A percentile compares a stretch with the other conserved stretches of the same genome.
These are phyloP conservation scores for Drosophila miranda DNA, from an alignment of 1,140 invertebrate genomes.

Conservation along the genomic window DNA sequence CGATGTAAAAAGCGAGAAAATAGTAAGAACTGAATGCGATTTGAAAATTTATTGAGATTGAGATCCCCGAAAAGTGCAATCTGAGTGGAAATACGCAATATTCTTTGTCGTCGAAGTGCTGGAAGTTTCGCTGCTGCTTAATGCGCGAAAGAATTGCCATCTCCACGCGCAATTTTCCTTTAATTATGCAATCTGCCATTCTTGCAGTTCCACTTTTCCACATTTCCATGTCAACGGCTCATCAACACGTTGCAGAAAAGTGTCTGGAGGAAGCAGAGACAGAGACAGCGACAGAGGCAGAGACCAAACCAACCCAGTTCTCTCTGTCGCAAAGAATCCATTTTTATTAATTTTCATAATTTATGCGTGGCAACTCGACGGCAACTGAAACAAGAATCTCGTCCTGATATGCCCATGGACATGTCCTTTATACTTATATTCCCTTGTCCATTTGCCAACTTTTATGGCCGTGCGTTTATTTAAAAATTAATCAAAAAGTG, in stretches of 20 bases:
- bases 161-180: constrained; percentile 55
- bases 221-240: constrained; percentile 62
- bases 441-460: constrained; percentile 56
- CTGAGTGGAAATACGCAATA: constrained; percentile 31
- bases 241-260: constrained; percentile 59
- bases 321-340: constrained; percentile 31
- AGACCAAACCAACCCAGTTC: no score
- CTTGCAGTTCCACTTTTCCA: constrained; percentile 28
- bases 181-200: constrained; percentile 68
- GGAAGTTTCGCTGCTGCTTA: constrained; percentile 5
- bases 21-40: constrained; percentile 14
- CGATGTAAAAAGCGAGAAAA: constrained; percentile 6
- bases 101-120: constrained; percentile 9
- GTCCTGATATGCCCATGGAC: constrained; percentile 12
- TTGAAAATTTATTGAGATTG: constrained; percentile 1
- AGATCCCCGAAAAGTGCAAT: constrained; percentile 42
- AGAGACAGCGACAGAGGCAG: no score
- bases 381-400: constrained; percentile 40
- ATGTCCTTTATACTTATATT: constrained; percentile 24
- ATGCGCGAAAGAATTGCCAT: constrained; percentile 35
- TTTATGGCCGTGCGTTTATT: constrained; percentile 73
- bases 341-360: constrained; percentile 81
- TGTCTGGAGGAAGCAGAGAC: constrained; percentile 12
- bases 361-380: constrained; percentile 55
- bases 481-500: constrained; percentile 80